Evolutionary conservation across 2,888 invertebrate species (phyloP).

Genomic region (Cheilosia vulpina): DNA sequence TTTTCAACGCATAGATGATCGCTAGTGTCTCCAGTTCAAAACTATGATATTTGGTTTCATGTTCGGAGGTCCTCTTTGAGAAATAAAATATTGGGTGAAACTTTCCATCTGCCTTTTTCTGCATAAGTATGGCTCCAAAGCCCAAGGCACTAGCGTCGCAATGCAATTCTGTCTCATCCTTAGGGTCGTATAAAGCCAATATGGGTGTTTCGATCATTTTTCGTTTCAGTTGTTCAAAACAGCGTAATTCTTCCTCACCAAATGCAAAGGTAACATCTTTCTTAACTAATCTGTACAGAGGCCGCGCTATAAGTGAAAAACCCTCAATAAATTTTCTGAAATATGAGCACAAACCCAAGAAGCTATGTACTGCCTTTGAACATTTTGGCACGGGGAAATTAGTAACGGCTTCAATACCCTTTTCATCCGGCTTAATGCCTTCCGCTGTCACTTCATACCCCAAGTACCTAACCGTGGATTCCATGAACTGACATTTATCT

Average conservation of each 20-base stretch:
- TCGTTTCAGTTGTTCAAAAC: conserved; percentile 16
- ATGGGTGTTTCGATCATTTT: conserved; percentile 25
- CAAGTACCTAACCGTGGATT: conserved; percentile 68
- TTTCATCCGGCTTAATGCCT: conserved; percentile 67
- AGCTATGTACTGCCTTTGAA: conserved; percentile 38
- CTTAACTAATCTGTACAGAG: not conserved
- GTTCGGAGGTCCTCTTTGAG: conserved; percentile 76
- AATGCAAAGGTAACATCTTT: conserved; percentile 11
- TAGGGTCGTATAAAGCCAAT: conserved; percentile 6
- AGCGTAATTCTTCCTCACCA: conserved; percentile 22
- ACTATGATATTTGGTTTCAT: conserved; percentile 77
- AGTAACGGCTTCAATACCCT: conserved; percentile 58
- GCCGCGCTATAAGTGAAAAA: not conserved
- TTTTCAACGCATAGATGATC: conserved; percentile 76
- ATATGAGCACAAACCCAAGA: conserved; percentile 23
- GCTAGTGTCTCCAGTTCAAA: conserved; percentile 78
- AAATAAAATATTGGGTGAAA: conserved; percentile 51
- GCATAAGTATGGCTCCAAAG: conserved; percentile 77
- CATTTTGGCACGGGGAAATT: conserved; percentile 70
- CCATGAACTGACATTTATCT: conserved; percentile 71
- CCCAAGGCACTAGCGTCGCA: conserved; percentile 77
- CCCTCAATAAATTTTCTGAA: too few species aligned
- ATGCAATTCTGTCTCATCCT: conserved; percentile 75
- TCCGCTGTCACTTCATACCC: too few species aligned
- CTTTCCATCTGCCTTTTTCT: conserved; percentile 42